phyloP scores from a whole-genome alignment of 2,797 vertebrate species.

The Enteromius unitaeniatus region DNA sequence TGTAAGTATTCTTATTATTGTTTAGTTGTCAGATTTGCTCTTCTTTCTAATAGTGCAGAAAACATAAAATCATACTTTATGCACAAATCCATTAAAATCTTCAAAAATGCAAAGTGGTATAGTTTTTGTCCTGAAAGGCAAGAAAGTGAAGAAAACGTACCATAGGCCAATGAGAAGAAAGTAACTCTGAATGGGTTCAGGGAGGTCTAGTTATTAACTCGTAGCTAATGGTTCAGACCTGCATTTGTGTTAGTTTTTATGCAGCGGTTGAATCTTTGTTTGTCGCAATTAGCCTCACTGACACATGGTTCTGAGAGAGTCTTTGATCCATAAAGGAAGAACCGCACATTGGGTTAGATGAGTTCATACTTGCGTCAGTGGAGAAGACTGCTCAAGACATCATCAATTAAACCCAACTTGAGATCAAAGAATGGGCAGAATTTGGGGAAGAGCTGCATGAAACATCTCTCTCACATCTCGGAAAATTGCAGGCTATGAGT shows the following conservation, averaged over 20 bases:
- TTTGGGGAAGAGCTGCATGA: slow-evolving; percentile 34
- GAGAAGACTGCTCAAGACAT: slow-evolving; percentile 40
- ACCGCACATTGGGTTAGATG: slow-evolving; percentile 33
- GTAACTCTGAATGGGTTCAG: background rate
- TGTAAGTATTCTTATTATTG: too few species aligned
- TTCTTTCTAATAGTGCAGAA: too few species aligned
- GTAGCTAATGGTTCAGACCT: slow-evolving; percentile 28
- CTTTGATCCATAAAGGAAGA: slow-evolving; percentile 48
- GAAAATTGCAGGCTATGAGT: background rate
- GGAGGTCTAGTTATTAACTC: slow-evolving; percentile 21
- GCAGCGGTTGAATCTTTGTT: slow-evolving; percentile 8
- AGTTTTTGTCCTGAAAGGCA: background rate
- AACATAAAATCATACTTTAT: too few species aligned
- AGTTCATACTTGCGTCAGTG: slow-evolving; percentile 32
- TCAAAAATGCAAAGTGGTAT: background rate
- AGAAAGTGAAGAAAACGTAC: background rate
- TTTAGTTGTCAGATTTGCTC: too few species aligned
- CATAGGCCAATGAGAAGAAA: background rate
- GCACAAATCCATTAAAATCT: too few species aligned
- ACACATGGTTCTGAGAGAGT: slow-evolving; percentile 37
- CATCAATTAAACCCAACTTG: slow-evolving; percentile 45
- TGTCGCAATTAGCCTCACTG: slow-evolving; percentile 30
- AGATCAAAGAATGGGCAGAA: slow-evolving; percentile 52
- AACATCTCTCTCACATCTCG: slow-evolving; percentile 28
- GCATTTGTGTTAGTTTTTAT: slow-evolving; percentile 36